These are phyloP conservation scores for Drosophila crucigera DNA, from an alignment of 2,888 invertebrate genomes.

Conservation along the genomic window DNA sequence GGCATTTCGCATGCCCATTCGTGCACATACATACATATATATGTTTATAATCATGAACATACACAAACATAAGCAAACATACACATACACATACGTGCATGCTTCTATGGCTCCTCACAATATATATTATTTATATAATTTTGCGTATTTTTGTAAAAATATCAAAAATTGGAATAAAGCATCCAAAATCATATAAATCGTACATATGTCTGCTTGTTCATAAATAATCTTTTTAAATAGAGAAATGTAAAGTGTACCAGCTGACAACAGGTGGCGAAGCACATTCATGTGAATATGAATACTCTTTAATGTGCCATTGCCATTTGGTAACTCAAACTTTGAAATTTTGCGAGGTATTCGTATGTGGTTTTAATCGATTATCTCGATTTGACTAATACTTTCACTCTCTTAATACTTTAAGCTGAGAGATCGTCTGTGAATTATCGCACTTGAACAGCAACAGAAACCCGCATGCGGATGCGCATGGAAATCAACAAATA, in stretches of 20 bases:
- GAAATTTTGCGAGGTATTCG: background rate
- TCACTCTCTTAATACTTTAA: background rate
- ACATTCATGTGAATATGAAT: background rate
- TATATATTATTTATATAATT: too few species aligned
- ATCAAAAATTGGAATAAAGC: background rate
- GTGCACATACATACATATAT: too few species aligned
- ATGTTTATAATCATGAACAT: too few species aligned
- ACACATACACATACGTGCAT: too few species aligned
- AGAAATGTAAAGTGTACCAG: background rate
- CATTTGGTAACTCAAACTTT: background rate
- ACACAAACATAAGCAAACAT: too few species aligned
- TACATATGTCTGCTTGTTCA: background rate
- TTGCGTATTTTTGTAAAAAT: background rate
- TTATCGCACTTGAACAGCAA: slow-evolving; percentile 76
- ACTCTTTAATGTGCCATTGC: background rate
- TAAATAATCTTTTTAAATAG: background rate
- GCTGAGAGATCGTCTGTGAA: slow-evolving; percentile 33
- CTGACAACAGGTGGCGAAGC: background rate
- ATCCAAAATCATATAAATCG: background rate
- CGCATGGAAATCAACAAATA: slow-evolving; percentile 64
- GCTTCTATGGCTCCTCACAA: too few species aligned
- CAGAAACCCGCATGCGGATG: slow-evolving; percentile 33
- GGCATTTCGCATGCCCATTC: too few species aligned
- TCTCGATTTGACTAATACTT: background rate
- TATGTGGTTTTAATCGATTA: background rate